Base-by-base conservation (phyloP, 2,113 vertebrate species). In the Hirundichthys speculiger region DNA sequence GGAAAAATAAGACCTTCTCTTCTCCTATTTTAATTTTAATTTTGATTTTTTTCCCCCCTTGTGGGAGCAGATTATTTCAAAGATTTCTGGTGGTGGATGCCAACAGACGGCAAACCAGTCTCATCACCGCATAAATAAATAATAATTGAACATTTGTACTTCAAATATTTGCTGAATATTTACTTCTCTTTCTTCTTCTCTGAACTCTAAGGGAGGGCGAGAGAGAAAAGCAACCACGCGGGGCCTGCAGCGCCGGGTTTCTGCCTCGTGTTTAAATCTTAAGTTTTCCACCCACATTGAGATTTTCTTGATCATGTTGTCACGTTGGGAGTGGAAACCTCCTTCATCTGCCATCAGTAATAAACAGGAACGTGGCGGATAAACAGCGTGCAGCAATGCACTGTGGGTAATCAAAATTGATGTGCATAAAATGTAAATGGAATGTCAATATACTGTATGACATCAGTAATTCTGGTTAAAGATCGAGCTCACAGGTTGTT, bases 301-400 rank as follows among this genome's bases (percentile, higher is more conserved):
- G 19, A 53, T 63, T 72, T 56, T 72, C 9, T 47, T 71, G 16
- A 65, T 34, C 49, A 13, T 0, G 2, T 57, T 64, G 41, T 53
- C 20, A 45, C 30, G 14, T 2, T 27, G 73, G 60, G 52, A 18
- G n/a, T 79, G 30, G 43, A 64, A 22, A 50, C 51, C 19, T 41
- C 34, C 60, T 80, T 62, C 24, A 62, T 49, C 22, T 18, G 5
- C 41, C 42, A 51, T 47, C 60, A 49, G 43, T 34, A 48, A 41
- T 4, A 9, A 66, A 34, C 8, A 4, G 50, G 43, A 62, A 56
- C 46, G 56, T 41, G 42, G 43, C 51, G 66, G 51, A 69, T 18
- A 39, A 66, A 56, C 42, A 56, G 22, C 56, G 16, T 14, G 10
- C 45, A 47, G 63, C 24, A 27, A 21, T 42, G 20, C 43, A 57